Base-by-base conservation (phyloP, 2,888 invertebrate species). In the Elegia similella region DNA sequence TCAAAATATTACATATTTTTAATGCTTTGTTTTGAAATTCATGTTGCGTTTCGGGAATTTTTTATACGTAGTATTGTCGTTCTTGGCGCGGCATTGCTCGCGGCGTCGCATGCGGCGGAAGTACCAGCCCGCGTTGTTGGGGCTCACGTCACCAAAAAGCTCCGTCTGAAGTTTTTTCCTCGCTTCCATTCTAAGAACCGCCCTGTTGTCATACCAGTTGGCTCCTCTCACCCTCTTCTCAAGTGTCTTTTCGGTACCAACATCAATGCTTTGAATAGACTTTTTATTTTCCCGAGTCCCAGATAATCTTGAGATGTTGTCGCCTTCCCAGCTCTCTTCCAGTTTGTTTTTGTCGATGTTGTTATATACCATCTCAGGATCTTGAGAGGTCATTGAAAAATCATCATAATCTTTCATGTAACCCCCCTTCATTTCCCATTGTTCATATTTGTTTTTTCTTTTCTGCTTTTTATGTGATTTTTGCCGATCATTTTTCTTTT, bases 361-460 rank as follows among this genome's bases (percentile, higher is more conserved):
- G 58, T 68, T 76, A 10, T 73, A 56, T 12, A 66, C 57, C 61
- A 67, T 67, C 38, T 80, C 78, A 48, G 77, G 79, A 52, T 82
- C 80, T 60, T 76, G 78, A 29, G 79, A 72, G 59, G 69, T 72
- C 52, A 76, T 50, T 30, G 82, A 79, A 58, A 80, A 76, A 50
- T 86, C 82, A 66, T 88, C 89, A 72, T 79, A 89, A 66, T 89
- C 85, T 65, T 84, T 84, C 63, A 87, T 65, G 56, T 85, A 84
- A 23, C 86, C 88, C 30, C 83, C 86, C 64, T 90, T 90, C 79
- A 88, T 84, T 71, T 89, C 87, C 84, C 87, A 90, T 60, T 88
- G 84, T 62, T 88, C 88, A 70, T 88, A 86, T 65, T 88, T 89
- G 66, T 87, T 85, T 61, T 75, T 82, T 54, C 86, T 80, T 62